Percentiles rank a stretch among this genome's conserved stretches.
phyloP scores from a whole-genome alignment of 2,113 vertebrate species.

The Dromaius novaehollandiae region DNA sequence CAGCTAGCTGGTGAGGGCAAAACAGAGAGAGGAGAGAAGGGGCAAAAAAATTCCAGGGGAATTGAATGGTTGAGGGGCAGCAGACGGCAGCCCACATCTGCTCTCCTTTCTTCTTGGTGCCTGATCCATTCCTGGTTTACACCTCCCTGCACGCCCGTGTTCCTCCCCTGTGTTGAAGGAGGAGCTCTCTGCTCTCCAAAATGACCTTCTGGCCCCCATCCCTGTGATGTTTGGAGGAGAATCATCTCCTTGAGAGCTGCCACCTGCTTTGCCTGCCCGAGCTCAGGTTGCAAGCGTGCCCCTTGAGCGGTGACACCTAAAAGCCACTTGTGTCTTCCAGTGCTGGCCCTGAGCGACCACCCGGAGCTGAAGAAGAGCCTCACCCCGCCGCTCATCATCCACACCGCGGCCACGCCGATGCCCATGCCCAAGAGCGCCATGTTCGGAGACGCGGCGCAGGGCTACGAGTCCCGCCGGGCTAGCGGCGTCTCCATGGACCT shows the following conservation, averaged over 20 bases:
- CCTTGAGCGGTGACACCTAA: not conserved
- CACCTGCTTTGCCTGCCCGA: not conserved
- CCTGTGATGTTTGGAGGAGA: not conserved
- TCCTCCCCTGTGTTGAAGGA: not conserved
- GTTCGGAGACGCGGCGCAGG: conserved; percentile 73
- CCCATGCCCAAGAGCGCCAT: conserved; percentile 89
- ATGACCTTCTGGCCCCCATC: not conserved
- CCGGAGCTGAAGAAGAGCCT: conserved; percentile 89
- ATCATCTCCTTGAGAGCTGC: fast-evolving
- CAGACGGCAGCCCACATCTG: not conserved
- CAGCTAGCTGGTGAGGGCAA: not conserved
- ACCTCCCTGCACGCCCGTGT: too few relatives aligned
- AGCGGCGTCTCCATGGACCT: conserved; percentile 87
- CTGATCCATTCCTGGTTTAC: not conserved
- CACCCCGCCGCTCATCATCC: conserved; percentile 94
- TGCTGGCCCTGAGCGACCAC: conserved; percentile 88
- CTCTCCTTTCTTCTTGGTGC: not conserved
- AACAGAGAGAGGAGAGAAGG: not conserved
- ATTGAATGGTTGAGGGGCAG: not conserved
- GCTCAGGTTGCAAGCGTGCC: not conserved
- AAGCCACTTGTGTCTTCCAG: conserved; percentile 50
- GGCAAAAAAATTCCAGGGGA: not conserved
- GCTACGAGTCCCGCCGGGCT: conserved; percentile 80
- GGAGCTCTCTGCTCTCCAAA: not conserved
- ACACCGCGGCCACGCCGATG: conserved; percentile 96